A percentile compares a stretch with the other conserved stretches of the same genome.
phyloP scores from a whole-genome alignment of 2,113 vertebrate species.

The human region GRCh38 chr1:6075001-6075500 shows the following conservation, averaged over 20 bases:
- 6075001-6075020: neutral
- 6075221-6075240: neutral
- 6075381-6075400: fast-evolving
- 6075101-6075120: fast-evolving
- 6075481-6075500: neutral
- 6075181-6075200: neutral
- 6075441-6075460: neutral
- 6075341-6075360: fast-evolving
- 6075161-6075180: fast-evolving
- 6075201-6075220: neutral
- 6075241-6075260: neutral
- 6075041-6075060: neutral
- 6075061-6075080: neutral
- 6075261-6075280: neutral
- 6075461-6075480: neutral
- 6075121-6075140: fast-evolving
- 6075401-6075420: neutral
- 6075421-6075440: neutral
- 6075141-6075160: neutral
- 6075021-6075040: neutral
- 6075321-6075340: neutral
- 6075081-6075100: neutral
- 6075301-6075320: neutral
- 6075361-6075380: neutral
- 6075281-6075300: fast-evolving